Base-by-base conservation (phyloP, 1,140 invertebrate species). In the Scaptomyza graminum region DNA sequence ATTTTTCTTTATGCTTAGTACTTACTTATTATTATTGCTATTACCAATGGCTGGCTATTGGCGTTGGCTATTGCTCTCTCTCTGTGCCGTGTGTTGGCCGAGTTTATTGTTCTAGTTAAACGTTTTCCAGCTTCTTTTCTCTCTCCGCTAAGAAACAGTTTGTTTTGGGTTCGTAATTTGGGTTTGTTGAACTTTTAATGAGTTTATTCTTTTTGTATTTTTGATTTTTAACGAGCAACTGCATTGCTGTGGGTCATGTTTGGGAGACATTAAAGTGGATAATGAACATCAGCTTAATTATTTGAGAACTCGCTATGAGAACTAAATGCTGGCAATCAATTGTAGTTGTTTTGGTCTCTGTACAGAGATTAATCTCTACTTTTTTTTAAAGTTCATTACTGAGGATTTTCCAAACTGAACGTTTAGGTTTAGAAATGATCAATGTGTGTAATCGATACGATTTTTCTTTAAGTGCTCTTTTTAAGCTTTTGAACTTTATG, bases 111-210 rank as follows among this genome's bases (percentile, higher is more conserved):
- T 83, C 79, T 83, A 83, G 79, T 83, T 83, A 65, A 57, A 43
- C 37, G 37, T 41, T 41, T n/a, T 12, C 37, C 8, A 12, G 12
- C 12, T 41, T 15, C 47, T 3, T 8, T 8, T 6, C 28, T 5
- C 16, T 5, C 9, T 12, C 22, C 0, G 34, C 2, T 12, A 54
- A 22, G 55, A 63, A 77, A 82, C 79, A 66, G 79, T 82, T 74
- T 39, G 56, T 78, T 82, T 74, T 13, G 55, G 74, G 64, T 1
- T 79, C n/a, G n/a, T n/a, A n/a, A n/a, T n/a, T 70, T 41, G 68
- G 67, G 79, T 83, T 83, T 83, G 79, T 83, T 83, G 79, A 83
- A 83, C 79, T 81, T 59, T 67, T 83, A 83, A 83, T 83, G 79
- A 79, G 75, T 83, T 83, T 83, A 78, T 60, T 77, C 1, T 31